A percentile compares a stretch with the other conserved stretches of the same genome.
phyloP scores from a whole-genome alignment of 2,113 vertebrate genomes.

The Cyprinodon tularosa region DNA sequence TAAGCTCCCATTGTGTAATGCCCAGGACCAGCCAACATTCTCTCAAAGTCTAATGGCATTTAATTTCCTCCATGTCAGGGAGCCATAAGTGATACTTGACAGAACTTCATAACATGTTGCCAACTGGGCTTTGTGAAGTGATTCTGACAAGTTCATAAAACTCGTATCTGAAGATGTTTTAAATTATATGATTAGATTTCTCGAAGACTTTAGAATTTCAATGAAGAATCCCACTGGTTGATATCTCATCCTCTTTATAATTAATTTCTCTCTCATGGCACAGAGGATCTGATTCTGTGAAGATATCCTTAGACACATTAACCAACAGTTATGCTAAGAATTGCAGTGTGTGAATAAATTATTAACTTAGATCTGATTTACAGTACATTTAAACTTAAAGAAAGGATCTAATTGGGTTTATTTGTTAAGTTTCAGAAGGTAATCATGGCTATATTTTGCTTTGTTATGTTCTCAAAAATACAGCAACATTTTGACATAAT shows the following conservation, averaged over 20 bases:
- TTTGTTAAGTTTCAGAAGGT: constrained; percentile 5
- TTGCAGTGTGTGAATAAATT: constrained; percentile 36
- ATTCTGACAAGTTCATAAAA: constrained; percentile 63
- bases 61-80: constrained; percentile 22
- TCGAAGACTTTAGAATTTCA: constrained; percentile 56
- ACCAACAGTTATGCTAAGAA: constrained; percentile 50
- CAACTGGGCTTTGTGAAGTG: constrained; percentile 52
- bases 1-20: neutral
- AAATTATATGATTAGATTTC: constrained; percentile 64
- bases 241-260: constrained; percentile 70
- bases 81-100: constrained; percentile 21
- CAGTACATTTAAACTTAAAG: constrained; percentile 17
- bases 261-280: constrained; percentile 54
- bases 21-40: neutral
- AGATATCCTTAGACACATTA: constrained; percentile 59
- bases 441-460: constrained; percentile 8
- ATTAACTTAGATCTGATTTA: constrained; percentile 39
- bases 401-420: neutral
- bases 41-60: constrained; percentile 10
- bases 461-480: neutral
- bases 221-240: constrained; percentile 51
- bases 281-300: constrained; percentile 43
- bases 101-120: constrained; percentile 21
- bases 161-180: constrained; percentile 67
- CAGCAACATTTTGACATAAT: constrained; percentile 4